phyloP scores from a whole-genome alignment of 2,113 vertebrate genomes.

The Sprattus sprattus region DNA sequence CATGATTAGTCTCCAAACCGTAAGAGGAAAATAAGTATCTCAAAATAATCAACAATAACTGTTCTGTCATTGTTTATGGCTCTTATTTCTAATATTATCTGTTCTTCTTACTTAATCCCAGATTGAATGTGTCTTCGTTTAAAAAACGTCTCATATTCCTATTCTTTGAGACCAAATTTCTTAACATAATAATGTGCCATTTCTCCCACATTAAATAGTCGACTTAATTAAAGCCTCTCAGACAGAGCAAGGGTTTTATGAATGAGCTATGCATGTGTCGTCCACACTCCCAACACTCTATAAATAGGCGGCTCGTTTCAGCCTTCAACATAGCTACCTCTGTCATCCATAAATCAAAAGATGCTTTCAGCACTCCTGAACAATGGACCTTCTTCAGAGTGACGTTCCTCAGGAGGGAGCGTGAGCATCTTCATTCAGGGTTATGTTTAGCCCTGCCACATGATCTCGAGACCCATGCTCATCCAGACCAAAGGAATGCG shows the following conservation, averaged over 20 bases:
- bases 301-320: background rate
- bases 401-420: background rate
- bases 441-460: conserved; percentile 6
- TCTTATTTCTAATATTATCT: too few relatives aligned
- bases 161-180: too few relatives aligned
- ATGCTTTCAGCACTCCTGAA: background rate
- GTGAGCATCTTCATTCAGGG: background rate
- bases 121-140: too few relatives aligned
- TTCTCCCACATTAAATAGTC: background rate
- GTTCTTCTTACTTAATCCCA: too few relatives aligned
- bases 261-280: background rate
- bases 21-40: too few relatives aligned
- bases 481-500: conserved; percentile 23
- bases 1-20: too few relatives aligned
- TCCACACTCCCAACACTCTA: background rate
- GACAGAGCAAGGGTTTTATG: background rate
- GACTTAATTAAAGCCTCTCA: background rate
- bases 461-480: conserved; percentile 11
- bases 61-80: too few relatives aligned
- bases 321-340: background rate
- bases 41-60: too few relatives aligned
- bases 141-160: too few relatives aligned
- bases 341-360: conserved; percentile 4
- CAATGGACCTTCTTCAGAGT: background rate
- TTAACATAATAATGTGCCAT: background rate